Conservation (phyloP, 1,140 invertebrate species). For the Cryptotermes secundus region DNA sequence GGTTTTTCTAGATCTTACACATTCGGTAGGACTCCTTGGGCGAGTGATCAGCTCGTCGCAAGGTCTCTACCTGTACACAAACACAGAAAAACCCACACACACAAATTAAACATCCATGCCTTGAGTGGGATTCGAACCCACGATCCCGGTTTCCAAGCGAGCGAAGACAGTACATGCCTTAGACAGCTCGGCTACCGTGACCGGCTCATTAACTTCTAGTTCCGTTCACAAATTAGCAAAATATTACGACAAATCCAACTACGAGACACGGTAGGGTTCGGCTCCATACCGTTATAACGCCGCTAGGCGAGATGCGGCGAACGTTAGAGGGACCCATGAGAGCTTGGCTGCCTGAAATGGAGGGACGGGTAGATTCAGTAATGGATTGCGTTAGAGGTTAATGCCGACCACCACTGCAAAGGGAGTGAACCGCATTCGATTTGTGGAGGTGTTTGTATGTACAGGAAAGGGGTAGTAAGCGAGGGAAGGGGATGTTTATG, state of each 20-base stretch:
- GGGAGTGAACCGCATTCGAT: constrained; percentile 8
- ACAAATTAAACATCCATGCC: too few relatives aligned
- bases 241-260: not conserved
- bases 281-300: not conserved
- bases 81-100: too few relatives aligned
- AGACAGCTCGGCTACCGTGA: too few relatives aligned
- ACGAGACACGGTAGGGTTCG: not conserved
- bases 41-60: too few relatives aligned
- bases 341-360: not conserved
- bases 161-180: too few relatives aligned
- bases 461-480: constrained; percentile 1
- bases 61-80: too few relatives aligned
- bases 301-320: not conserved
- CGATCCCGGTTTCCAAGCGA: too few relatives aligned
- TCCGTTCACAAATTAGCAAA: not conserved
- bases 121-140: too few relatives aligned
- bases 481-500: not conserved
- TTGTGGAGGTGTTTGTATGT: constrained; percentile 8
- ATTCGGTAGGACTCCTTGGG: too few relatives aligned
- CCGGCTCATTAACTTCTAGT: not conserved
- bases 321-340: too few relatives aligned
- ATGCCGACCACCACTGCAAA: not conserved
- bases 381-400: constrained; percentile 15
- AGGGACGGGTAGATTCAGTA: not conserved
- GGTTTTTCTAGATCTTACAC: too few relatives aligned